phyloP scores from a whole-genome alignment of 2,888 invertebrate species.

The Buathra laborator region DNA sequence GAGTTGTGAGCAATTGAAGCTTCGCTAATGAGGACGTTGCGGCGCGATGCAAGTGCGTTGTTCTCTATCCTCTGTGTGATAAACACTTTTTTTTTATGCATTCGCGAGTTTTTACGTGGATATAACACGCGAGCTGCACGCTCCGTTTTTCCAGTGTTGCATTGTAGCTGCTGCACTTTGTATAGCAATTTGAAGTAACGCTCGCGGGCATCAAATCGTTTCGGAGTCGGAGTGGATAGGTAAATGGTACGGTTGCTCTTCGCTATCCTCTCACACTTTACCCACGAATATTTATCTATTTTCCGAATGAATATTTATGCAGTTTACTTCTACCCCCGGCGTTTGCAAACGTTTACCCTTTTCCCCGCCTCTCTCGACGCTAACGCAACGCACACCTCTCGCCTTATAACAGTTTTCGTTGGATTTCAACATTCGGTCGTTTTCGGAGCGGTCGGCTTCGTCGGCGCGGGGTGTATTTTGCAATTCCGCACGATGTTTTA shows the following conservation, averaged over 20 bases:
- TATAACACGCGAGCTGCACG: background rate
- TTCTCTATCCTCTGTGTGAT: no score
- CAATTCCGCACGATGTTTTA: conserved; percentile 71
- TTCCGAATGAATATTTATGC: conserved; percentile 78
- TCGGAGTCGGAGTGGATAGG: conserved; percentile 30
- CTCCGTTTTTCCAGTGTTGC: background rate
- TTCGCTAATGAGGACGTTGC: no score
- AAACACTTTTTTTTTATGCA: no score
- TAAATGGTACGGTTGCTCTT: conserved; percentile 27
- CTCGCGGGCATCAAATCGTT: background rate
- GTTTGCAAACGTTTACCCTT: conserved; percentile 13
- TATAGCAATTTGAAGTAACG: background rate
- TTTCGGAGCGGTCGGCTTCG: conserved; percentile 23
- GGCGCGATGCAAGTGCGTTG: no score
- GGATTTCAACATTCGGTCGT: conserved; percentile 22
- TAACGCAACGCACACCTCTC: conserved; percentile 3
- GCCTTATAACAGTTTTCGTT: background rate
- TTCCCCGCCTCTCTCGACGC: conserved; percentile 7
- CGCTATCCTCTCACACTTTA: conserved; percentile 32
- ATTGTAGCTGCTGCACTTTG: no score
- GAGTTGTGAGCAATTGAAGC: no score
- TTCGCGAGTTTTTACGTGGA: no score
- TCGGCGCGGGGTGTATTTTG: conserved; percentile 67
- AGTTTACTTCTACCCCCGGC: conserved; percentile 44
- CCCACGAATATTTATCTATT: conserved; percentile 73